Base-by-base conservation (phyloP, 2,113 vertebrate genomes). In the Engraulis encrasicolus region DNA sequence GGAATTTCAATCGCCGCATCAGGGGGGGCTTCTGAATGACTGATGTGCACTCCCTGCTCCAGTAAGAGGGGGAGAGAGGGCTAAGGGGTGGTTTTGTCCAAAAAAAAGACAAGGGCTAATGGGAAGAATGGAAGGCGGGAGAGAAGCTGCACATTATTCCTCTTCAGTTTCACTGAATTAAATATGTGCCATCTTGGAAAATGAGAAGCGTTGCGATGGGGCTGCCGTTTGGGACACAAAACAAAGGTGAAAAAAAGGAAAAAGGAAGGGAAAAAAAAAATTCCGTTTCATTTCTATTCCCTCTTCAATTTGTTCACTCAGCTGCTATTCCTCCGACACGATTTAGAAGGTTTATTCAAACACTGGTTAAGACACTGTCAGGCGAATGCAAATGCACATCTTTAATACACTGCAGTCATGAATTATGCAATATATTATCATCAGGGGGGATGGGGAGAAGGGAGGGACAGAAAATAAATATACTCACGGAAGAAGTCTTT, bases 401-500 rank as follows among this genome's bases (percentile, higher is more conserved):
- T 74, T 74, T 74, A 74, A 74, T 74, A 74, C 66, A 74, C 66
- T 74, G 2, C 3, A 14, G 66, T 34, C 31, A 74, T 74, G 15
- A 34, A 74, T 74, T 36, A 74, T 74, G 15, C 66, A 74, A 31
- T 31, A 34, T 17, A 66, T 66, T 11, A 36, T 34, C 66, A 71
- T 71, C 61, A 9, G 23, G 12, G 27, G 66, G 12, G 27, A 45
- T 15, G 66, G 27, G 2, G 31, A 36, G n/a, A n/a, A n/a, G n/a
- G n/a, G n/a, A n/a, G n/a, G n/a, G n/a, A n/a, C 31, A 38, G 61
- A 78, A 19, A 74, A 15, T 48, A 20, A 36, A 18, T 91, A 83
- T 92, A 98, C 97, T 99, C 95, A 99, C 98, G 96, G 94, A 99
- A 99, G 95, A 99, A 99, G 95, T 99, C 98, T 95, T 99, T 99